Conservation (phyloP, 2,888 invertebrate genomes). For the Polymixis flavicincta region DNA sequence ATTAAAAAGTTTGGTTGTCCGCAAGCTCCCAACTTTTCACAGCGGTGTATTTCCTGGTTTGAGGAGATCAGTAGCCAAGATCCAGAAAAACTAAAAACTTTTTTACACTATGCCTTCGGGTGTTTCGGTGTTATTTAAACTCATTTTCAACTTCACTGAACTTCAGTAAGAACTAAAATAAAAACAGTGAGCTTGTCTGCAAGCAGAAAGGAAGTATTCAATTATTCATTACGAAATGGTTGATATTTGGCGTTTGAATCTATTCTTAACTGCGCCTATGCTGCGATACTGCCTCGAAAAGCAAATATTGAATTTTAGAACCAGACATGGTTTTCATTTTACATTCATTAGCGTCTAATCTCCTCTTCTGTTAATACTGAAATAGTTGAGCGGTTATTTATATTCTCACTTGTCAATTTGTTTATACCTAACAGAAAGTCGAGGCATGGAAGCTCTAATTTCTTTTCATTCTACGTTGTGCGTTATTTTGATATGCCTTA, state of each 20-base stretch:
- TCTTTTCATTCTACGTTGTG: background rate
- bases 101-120: conserved; percentile 33
- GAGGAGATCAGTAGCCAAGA: conserved; percentile 23
- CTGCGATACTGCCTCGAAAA: conserved; percentile 1
- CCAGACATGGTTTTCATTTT: conserved; percentile 18
- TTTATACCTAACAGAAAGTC: background rate
- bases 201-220: background rate
- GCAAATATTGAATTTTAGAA: background rate
- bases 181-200: background rate
- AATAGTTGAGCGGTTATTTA: background rate
- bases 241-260: background rate
- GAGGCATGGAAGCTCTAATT: background rate
- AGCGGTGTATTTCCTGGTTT: conserved; percentile 31
- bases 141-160: conserved; percentile 50
- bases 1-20: background rate
- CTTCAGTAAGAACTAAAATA: conserved; percentile 9
- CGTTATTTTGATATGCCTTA: background rate
- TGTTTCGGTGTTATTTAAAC: conserved; percentile 33
- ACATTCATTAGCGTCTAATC: conserved; percentile 2
- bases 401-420: background rate
- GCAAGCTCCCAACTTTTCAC: conserved; percentile 19
- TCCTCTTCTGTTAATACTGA: background rate
- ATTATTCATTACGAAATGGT: background rate
- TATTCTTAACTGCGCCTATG: background rate
- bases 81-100: conserved; percentile 37